phyloP scores from a whole-genome alignment of 2,113 vertebrate species.

The cat (Felis catus) region DNA sequence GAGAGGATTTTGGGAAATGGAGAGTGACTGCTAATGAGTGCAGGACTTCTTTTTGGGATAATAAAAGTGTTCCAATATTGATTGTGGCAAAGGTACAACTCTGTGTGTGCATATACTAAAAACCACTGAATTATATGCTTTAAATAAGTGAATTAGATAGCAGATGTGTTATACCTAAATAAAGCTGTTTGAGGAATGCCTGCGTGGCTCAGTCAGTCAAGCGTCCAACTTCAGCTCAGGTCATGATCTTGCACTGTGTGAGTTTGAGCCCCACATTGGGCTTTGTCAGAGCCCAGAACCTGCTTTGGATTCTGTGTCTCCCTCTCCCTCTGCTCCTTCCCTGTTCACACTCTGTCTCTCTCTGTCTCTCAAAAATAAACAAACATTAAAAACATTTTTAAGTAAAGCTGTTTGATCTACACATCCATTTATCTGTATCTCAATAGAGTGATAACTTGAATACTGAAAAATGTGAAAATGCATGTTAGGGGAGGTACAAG shows the following conservation, averaged over 20 bases:
- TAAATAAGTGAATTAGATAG: neutral
- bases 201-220: no score
- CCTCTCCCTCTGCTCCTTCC: no score
- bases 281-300: no score
- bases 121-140: neutral
- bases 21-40: neutral
- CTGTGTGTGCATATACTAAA: neutral
- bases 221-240: no score
- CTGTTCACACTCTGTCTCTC: no score
- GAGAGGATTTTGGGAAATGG: neutral
- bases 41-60: neutral
- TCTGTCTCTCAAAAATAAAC: no score
- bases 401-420: neutral
- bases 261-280: no score
- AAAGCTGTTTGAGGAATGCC: neutral
- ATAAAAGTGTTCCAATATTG: constrained; percentile 27
- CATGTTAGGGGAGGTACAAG: neutral
- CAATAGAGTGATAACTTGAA: neutral
- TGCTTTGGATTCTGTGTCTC: no score
- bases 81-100: neutral
- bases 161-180: neutral
- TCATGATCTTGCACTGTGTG: no score
- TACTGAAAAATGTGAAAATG: constrained; percentile 27
- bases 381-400: neutral
- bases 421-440: neutral